Percentiles rank a stretch among this genome's conserved stretches.
phyloP scores from a whole-genome alignment of 2,888 invertebrate genomes.

The Trichacis sp. region DNA sequence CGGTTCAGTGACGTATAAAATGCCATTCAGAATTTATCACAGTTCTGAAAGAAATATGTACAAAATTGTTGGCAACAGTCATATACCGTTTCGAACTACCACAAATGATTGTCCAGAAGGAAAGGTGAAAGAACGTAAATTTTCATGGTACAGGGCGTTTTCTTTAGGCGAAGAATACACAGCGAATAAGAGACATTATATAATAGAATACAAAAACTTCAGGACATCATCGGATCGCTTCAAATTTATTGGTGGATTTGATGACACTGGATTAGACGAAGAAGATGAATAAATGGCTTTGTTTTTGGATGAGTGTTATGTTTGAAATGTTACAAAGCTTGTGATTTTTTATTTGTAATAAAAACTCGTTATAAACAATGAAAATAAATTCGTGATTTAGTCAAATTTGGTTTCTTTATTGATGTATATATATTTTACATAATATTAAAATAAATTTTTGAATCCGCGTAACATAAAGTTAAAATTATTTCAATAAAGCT shows the following conservation, averaged over 20 bases:
- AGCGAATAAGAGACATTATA: constrained; percentile 1
- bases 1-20: not conserved
- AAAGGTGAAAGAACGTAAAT: not conserved
- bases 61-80: not conserved
- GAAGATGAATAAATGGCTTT: not conserved
- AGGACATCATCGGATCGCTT: not conserved
- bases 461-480: no score
- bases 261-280: not conserved
- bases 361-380: no score
- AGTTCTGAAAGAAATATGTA: not conserved
- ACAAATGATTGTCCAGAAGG: not conserved
- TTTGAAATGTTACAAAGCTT: not conserved
- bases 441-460: no score
- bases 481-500: no score
- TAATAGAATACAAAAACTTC: not conserved
- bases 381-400: no score
- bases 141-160: not conserved
- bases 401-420: no score
- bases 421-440: no score
- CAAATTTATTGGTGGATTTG: not conserved
- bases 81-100: not conserved
- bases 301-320: not conserved
- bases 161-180: not conserved
- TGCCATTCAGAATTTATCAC: constrained; percentile 2
- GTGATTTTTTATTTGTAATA: no score